These are phyloP conservation scores for Neodiprion fabricii DNA, from an alignment of 1,140 invertebrate genomes.

Conservation along the genomic window DNA sequence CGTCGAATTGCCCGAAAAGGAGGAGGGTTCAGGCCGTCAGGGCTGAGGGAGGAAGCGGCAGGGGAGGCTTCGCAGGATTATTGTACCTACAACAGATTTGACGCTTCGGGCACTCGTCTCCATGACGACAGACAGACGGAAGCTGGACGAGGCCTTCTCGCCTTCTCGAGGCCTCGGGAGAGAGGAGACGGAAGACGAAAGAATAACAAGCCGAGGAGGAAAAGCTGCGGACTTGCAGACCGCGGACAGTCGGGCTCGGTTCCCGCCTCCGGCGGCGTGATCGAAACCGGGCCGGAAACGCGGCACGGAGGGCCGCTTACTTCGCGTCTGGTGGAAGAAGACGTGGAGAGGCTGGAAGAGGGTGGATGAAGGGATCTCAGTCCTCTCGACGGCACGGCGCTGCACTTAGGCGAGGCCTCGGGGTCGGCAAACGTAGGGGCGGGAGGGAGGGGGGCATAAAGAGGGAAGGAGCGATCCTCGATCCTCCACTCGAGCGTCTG, in stretches of 20 bases:
- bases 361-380: slow-evolving; percentile 26
- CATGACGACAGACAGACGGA: slow-evolving; percentile 56
- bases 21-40: not conserved
- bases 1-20: not conserved
- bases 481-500: not conserved
- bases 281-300: not conserved
- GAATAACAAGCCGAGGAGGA: too few relatives aligned
- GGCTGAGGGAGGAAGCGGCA: not conserved
- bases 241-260: too few relatives aligned
- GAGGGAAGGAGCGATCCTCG: slow-evolving; percentile 35
- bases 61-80: slow-evolving; percentile 42
- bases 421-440: slow-evolving; percentile 12
- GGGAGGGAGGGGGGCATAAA: slow-evolving; percentile 32
- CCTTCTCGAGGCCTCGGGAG: slow-evolving; percentile 32
- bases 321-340: slow-evolving; percentile 20
- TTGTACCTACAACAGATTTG: slow-evolving; percentile 59
- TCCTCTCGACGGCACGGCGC: slow-evolving; percentile 34
- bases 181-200: too few relatives aligned
- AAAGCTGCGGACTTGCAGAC: too few relatives aligned
- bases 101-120: slow-evolving; percentile 53
- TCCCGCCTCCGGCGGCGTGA: too few relatives aligned
- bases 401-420: slow-evolving; percentile 29
- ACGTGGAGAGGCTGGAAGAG: slow-evolving; percentile 10
- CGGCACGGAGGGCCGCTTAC: slow-evolving; percentile 23
- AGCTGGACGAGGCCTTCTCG: slow-evolving; percentile 29